Evolutionary conservation across 2,888 invertebrate genomes (phyloP), one percentile per base, ranked within the genome.

Genomic region (Philonicus albiceps): DNA sequence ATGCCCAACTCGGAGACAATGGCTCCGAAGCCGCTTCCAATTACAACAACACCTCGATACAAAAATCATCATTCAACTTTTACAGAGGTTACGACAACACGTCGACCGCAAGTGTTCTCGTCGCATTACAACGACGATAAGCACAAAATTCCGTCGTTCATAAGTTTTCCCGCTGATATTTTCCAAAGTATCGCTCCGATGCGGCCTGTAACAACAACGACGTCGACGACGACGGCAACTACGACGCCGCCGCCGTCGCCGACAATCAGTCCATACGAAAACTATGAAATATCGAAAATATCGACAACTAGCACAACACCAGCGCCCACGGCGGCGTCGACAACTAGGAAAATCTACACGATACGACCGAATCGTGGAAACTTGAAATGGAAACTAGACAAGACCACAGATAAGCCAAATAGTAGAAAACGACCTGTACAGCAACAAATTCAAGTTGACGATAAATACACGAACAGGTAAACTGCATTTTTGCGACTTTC

Each of bases 1-100:
- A 94, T 94, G 94, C 95, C 95, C 3, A 94, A 94, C 90, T 93
- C 94, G 3, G 95, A 95, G 91, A 93, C 92, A 2, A 91, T 93
- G 92, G 90, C 92, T 0, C 92, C 92, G 34, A 90, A 91, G 1
- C 90, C 91, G 4, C 88, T 89, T 8, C 90, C 53, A 86, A 89
- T 86, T 88, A 89, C 80, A n/a, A 76, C 76, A 43, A 76, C 76
- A 43, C 86, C 86, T 89, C 3, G 80, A 86, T 3, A 89, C 90
- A 3, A 86, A 31, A 73, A 81, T 53, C 53, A 80, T 49, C 19
- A 55, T 27, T 31, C 86, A 4, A 64, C n/a, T 30, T 19, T 34
- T 30, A 92, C 91, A 0, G 91, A 91, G 30, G 90, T 91, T 8
- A 91, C 91, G 19, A 91, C 91, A 0, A 89, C 80, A 4, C 80